phyloP scores from a whole-genome alignment of 2,113 vertebrate genomes.

The Nannobrachium achirus region DNA sequence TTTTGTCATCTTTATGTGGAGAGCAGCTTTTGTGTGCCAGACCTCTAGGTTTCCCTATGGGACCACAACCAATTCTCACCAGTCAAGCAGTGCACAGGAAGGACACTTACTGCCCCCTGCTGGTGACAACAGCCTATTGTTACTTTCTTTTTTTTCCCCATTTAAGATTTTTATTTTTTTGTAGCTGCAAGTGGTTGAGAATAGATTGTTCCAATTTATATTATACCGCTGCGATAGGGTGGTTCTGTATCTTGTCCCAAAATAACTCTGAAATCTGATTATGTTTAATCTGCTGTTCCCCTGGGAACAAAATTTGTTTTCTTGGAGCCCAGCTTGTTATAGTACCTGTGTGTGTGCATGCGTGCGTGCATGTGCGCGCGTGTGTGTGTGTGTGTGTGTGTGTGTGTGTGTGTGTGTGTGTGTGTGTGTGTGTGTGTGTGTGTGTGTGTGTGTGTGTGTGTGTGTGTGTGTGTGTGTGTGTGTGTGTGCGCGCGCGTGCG shows the following conservation, averaged over 20 bases:
- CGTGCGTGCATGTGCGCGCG: background rate
- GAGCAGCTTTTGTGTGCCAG: constrained; percentile 66
- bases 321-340: constrained; percentile 49
- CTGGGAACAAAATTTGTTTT: constrained; percentile 64
- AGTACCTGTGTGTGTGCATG: constrained; percentile 19
- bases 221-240: constrained; percentile 62
- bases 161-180: constrained; percentile 18
- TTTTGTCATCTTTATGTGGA: constrained; percentile 77
- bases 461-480: no score
- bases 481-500: no score
- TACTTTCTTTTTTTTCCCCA: background rate
- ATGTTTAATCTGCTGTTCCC: constrained; percentile 65
- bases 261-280: constrained; percentile 79
- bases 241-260: constrained; percentile 73
- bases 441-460: constrained; percentile 51
- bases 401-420: no score
- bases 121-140: constrained; percentile 54
- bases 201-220: constrained; percentile 79
- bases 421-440: constrained; percentile 31
- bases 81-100: constrained; percentile 63
- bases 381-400: background rate
- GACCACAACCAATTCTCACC: constrained; percentile 30
- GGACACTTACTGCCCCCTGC: constrained; percentile 82
- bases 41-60: constrained; percentile 64
- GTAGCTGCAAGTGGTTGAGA: constrained; percentile 62